phyloP scores from a whole-genome alignment of 37 sponge, comb jelly and placozoan genomes.

The Crambe crambe region DNA sequence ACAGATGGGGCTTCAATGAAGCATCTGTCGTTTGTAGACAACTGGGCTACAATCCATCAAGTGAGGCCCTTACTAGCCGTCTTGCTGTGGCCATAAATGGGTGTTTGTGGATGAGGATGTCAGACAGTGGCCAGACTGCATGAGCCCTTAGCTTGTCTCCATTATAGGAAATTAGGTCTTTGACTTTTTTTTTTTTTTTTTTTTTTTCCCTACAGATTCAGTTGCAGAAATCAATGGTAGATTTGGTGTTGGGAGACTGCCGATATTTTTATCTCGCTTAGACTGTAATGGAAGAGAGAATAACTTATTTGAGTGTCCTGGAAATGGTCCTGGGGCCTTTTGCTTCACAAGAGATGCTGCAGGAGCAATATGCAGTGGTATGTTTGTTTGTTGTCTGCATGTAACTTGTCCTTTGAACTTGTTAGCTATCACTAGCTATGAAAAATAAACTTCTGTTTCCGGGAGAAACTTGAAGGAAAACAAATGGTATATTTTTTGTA shows the following conservation, averaged over 20 bases:
- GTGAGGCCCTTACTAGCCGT: too few relatives aligned
- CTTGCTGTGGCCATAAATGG: too few relatives aligned
- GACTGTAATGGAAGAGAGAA: conserved; percentile 15
- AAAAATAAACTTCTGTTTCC: background rate
- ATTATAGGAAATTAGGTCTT: background rate
- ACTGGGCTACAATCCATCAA: conserved; percentile 6
- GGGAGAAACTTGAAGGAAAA: too few relatives aligned
- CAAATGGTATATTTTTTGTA: too few relatives aligned
- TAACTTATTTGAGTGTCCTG: conserved; percentile 12
- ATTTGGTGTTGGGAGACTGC: conserved; percentile 15
- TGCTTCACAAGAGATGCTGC: conserved; percentile 33
- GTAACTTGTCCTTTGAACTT: too few relatives aligned
- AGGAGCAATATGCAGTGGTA: conserved; percentile 14
- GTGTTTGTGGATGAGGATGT: conserved; percentile 18
- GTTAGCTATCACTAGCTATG: background rate
- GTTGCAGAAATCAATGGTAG: background rate
- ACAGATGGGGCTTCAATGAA: conserved; percentile 10
- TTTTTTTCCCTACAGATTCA: background rate
- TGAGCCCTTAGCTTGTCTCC: background rate
- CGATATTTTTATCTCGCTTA: background rate
- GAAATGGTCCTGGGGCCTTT: background rate
- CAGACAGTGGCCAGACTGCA: background rate
- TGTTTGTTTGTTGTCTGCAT: background rate
- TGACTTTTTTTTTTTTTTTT: background rate
- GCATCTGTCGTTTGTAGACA: conserved; percentile 41